Base-by-base conservation (phyloP, 2,113 vertebrate species). In the Mionectes macconnelli region DNA sequence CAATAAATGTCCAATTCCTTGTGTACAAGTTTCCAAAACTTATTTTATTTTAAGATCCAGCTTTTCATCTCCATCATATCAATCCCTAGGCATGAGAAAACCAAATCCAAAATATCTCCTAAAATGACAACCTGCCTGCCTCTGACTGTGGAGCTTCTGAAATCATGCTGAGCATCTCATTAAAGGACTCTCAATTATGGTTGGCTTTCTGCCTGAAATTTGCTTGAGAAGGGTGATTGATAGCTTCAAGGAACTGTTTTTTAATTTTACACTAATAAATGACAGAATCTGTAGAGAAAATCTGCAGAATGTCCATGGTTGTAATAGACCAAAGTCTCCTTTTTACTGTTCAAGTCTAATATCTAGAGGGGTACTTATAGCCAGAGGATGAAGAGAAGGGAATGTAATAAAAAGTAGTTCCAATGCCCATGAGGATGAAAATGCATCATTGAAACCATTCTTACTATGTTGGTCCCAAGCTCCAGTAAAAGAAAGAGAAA, bases 101-200 rank as follows among this genome's bases (percentile, higher is more conserved):
- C 18, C 3, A 88, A 62, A 84, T 25, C 22, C 27, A 87, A 88
- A 93, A 77, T 55, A 5, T 87, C 45, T 93, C 31, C 20, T 64
- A 39, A 89, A 90, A 87, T 88, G 47, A 90, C 68, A 92, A 47
- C 42, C 49, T 89, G 17, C n/a, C 73, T 90, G 37, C 10, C 47
- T 15, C 24, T 89, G 27, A 68, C 44, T 4, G 4, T 40, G 55
- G 31, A 95, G 4, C n/a, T 89, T 86, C 47, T 87, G 67, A 89
- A 96, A 92, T 94, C 87, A 87, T 53, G 55, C 72, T 85, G 64
- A 85, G 68, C 47, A n/a, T 66, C 78, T 96, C 64, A 95, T 91
- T 96, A 95, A 93, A 96, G n/a, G 8, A 39, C 57, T 94, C 55
- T 90, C 56, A 95, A 69, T 94, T 92, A 85, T 14, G 37, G 55